Evolutionary conservation across 2,113 vertebrate species (phyloP).

Genomic region (Myotis lucifugus): DNA sequence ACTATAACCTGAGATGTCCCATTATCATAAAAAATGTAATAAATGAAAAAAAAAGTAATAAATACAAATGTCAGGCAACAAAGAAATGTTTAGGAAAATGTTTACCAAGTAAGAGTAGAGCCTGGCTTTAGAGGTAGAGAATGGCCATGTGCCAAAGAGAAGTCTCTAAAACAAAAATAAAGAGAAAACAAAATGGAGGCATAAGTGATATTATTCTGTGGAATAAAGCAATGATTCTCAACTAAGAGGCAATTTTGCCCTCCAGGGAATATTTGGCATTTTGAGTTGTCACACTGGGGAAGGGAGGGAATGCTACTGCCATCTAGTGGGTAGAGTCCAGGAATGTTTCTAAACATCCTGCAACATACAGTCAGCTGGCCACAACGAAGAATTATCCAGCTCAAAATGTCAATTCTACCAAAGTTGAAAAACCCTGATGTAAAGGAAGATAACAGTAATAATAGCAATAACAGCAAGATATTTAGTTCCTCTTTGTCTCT

Average conservation of each 20-base stretch:
- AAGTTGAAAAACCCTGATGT: neutral
- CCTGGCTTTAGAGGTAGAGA: neutral
- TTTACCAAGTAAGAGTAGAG: conserved; percentile 19
- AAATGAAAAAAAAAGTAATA: neutral
- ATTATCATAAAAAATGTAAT: neutral
- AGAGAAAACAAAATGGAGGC: conserved; percentile 19
- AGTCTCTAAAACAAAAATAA: conserved; percentile 47
- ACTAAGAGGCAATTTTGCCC: neutral
- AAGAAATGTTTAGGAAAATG: neutral
- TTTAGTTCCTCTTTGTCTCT: neutral
- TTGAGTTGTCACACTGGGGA: neutral
- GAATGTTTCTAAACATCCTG: neutral
- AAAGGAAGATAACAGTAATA: conserved; percentile 12
- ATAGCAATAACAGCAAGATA: neutral
- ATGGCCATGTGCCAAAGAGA: neutral
- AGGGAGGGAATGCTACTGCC: conserved; percentile 43
- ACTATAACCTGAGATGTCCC: neutral
- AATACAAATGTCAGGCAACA: conserved; percentile 9
- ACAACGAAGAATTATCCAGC: neutral
- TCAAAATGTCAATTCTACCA: neutral
- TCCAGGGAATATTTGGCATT: neutral
- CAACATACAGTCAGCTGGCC: neutral
- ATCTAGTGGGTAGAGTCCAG: conserved; percentile 61
- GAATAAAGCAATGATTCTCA: conserved; percentile 13
- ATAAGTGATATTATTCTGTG: neutral